Evolutionary conservation across 2,888 invertebrate genomes (phyloP).

Genomic region (Zele albiditarsus): DNA sequence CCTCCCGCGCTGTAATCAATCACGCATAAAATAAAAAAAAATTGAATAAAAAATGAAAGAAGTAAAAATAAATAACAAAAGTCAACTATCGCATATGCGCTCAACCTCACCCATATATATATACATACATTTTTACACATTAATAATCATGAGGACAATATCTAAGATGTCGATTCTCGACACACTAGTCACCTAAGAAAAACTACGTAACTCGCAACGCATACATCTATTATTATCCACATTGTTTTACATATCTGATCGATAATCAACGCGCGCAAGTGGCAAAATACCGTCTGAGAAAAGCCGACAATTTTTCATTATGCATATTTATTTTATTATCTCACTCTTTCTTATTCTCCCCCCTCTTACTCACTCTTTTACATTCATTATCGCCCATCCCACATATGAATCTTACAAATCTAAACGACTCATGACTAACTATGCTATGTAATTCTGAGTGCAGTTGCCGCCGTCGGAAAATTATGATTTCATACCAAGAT

Average conservation of each 20-base stretch:
- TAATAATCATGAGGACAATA: constrained; percentile 5
- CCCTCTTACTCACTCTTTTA: constrained; percentile 25
- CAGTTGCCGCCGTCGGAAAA: constrained; percentile 39
- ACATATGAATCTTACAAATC: constrained; percentile 40
- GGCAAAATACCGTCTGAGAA: constrained; percentile 35
- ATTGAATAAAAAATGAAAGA: background rate
- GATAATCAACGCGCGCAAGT: constrained; percentile 39
- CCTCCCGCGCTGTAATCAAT: constrained; percentile 3
- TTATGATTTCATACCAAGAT: constrained; percentile 48
- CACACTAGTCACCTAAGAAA: constrained; percentile 16
- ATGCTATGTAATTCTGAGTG: constrained; percentile 34
- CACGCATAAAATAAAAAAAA: background rate
- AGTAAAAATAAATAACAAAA: too few relatives aligned
- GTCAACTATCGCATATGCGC: background rate
- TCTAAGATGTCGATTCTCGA: constrained; percentile 25
- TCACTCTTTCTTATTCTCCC: background rate
- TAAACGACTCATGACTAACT: constrained; percentile 41
- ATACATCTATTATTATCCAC: constrained; percentile 50
- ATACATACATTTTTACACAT: background rate
- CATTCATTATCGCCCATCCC: constrained; percentile 39
- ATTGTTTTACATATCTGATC: constrained; percentile 50
- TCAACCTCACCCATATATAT: background rate
- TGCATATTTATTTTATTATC: constrained; percentile 19
- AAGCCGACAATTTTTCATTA: constrained; percentile 34
- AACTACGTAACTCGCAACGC: constrained; percentile 34